Evolutionary conservation across 2,113 vertebrate genomes (phyloP).

Genomic region (Xenopus laevis): DNA sequence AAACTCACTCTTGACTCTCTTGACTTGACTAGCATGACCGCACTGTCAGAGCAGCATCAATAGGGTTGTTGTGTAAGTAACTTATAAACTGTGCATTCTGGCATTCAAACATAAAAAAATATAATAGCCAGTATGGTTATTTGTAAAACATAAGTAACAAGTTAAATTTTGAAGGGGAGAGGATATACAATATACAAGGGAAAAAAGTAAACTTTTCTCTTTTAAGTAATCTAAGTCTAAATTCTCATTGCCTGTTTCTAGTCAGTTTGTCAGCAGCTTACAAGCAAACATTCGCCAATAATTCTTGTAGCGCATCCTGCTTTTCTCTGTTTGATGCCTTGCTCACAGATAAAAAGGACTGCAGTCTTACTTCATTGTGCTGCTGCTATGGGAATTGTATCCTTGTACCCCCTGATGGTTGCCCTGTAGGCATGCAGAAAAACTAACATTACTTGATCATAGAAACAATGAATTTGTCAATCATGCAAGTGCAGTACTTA

Average conservation of each 20-base stretch:
- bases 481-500: not conserved
- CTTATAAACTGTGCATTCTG: no score
- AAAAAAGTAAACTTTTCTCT: not conserved
- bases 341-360: not conserved
- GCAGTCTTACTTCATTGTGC: not conserved
- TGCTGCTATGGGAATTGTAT: not conserved
- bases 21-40: no score
- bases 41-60: no score
- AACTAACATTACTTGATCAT: not conserved
- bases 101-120: no score
- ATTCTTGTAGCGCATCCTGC: not conserved
- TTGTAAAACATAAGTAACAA: no score
- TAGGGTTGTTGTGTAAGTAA: no score
- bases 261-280: not conserved
- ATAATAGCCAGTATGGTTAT: no score
- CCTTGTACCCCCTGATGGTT: constrained; percentile 2
- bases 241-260: not conserved
- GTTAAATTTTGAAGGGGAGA: no score
- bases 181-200: no score
- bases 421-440: not conserved
- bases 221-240: not conserved
- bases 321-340: not conserved
- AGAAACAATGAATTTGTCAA: not conserved
- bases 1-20: no score
- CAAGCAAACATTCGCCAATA: not conserved